Evolutionary conservation across 1,140 invertebrate species (phyloP).

Genomic region (Micrasema minimum): DNA sequence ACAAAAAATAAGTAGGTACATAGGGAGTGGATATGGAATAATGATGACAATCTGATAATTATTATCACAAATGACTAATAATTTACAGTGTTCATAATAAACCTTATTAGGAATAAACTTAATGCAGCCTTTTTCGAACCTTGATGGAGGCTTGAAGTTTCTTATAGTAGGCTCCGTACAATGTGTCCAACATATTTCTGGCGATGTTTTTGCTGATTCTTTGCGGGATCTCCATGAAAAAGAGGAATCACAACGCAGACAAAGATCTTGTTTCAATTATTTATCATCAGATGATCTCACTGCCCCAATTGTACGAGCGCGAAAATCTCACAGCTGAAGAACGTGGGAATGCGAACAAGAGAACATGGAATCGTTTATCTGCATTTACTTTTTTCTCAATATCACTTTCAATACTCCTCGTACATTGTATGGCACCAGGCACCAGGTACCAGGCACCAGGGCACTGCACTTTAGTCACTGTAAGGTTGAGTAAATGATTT

Average conservation of each 20-base stretch:
- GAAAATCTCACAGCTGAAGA: neutral
- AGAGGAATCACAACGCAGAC: neutral
- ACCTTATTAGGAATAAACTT: too few species aligned
- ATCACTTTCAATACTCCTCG: neutral
- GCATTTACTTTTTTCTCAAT: too few species aligned
- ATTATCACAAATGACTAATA: too few species aligned
- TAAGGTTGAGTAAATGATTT: constrained; percentile 10
- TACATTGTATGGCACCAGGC: neutral
- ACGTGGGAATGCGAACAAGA: neutral
- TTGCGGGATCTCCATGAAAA: constrained; percentile 16
- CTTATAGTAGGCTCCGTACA: constrained; percentile 18
- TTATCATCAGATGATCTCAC: constrained; percentile 6
- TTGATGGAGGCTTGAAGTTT: constrained; percentile 20
- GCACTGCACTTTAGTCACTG: constrained; percentile 7
- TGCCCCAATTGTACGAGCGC: constrained; percentile 1
- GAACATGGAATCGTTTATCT: neutral
- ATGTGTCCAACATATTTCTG: constrained; percentile 10
- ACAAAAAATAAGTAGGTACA: too few species aligned
- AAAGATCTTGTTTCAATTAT: neutral
- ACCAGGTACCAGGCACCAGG: too few species aligned
- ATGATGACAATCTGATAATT: too few species aligned
- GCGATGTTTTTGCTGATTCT: neutral
- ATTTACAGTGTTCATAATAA: too few species aligned
- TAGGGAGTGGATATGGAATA: too few species aligned
- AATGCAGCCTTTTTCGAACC: too few species aligned